phyloP scores from a whole-genome alignment of 2,113 vertebrate genomes.

The Thunnus thynnus region DNA sequence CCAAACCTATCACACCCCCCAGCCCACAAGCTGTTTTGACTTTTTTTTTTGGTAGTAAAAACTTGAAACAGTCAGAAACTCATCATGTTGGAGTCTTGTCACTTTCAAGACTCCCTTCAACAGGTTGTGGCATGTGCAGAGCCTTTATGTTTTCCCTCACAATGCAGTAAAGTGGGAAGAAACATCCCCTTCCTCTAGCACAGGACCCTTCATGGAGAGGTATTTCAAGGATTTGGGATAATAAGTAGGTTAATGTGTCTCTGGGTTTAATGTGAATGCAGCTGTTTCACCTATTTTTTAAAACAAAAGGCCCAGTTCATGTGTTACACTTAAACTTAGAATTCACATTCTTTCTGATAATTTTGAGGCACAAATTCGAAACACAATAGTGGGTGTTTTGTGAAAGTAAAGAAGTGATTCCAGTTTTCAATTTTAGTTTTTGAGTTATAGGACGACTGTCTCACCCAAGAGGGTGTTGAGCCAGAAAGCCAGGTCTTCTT shows the following conservation, averaged over 20 bases:
- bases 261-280: constrained; percentile 7
- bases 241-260: constrained; percentile 49
- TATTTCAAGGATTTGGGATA: constrained; percentile 57
- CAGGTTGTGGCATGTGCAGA: constrained; percentile 56
- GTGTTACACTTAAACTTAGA: not conserved
- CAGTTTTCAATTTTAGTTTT: not conserved
- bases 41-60: not conserved
- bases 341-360: not conserved
- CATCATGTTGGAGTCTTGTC: constrained; percentile 25
- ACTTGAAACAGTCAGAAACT: constrained; percentile 6
- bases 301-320: constrained; percentile 16
- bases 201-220: constrained; percentile 10
- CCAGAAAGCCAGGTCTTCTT: constrained; percentile 97
- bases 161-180: constrained; percentile 39
- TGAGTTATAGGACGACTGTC: not conserved
- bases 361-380: not conserved
- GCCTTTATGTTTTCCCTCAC: constrained; percentile 42
- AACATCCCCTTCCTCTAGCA: constrained; percentile 24
- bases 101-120: constrained; percentile 30
- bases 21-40: constrained; percentile 3
- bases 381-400: not conserved
- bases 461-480: constrained; percentile 93
- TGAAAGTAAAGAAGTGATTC: not conserved
- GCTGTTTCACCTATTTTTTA: not conserved
- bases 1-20: not conserved